Percentiles rank a stretch among this genome's conserved stretches.
Evolutionary conservation across 2,888 invertebrate genomes (phyloP).

Genomic region (Drosophila bunnanda): DNA sequence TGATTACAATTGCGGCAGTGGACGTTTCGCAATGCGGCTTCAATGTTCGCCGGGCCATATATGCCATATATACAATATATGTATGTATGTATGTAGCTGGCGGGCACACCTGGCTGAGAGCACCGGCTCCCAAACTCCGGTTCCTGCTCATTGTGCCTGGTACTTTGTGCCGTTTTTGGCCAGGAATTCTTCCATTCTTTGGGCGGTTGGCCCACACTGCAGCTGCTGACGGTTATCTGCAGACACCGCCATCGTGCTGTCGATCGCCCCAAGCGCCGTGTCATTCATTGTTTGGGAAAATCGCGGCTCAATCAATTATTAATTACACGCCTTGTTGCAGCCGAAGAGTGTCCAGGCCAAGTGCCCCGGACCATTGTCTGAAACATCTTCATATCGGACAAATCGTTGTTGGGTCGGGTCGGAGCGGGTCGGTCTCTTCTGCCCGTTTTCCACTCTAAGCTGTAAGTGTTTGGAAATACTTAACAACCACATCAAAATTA

Average conservation of each 20-base stretch:
- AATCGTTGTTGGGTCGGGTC: conserved; percentile 15
- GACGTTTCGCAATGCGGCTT: conserved; percentile 69
- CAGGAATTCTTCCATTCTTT: conserved; percentile 63
- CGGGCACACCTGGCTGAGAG: conserved; percentile 66
- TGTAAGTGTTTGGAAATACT: conserved; percentile 70
- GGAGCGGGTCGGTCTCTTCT: conserved; percentile 24
- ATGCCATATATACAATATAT: conserved; percentile 34
- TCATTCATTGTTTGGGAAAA: conserved; percentile 58
- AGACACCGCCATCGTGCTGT: conserved; percentile 12
- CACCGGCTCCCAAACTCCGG: conserved; percentile 14
- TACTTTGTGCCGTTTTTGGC: conserved; percentile 72
- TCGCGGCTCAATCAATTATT: conserved; percentile 75
- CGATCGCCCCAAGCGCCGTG: conserved; percentile 45
- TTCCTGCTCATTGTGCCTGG: conserved; percentile 31
- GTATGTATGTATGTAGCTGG: conserved; percentile 11
- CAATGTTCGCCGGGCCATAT: conserved; percentile 66
- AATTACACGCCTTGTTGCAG: conserved; percentile 75
- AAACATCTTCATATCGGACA: conserved; percentile 66
- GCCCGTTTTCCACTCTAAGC: conserved; percentile 47
- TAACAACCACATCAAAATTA: conserved; percentile 81
- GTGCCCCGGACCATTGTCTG: conserved; percentile 66
- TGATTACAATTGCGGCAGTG: conserved; percentile 72
- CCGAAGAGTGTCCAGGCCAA: conserved; percentile 28
- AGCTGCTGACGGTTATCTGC: conserved; percentile 28
- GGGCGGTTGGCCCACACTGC: conserved; percentile 3